Percentiles rank a stretch among this genome's conserved stretches.
These are phyloP conservation scores for Encarsia formosa DNA, from an alignment of 2,888 invertebrate genomes.

Conservation along the genomic window DNA sequence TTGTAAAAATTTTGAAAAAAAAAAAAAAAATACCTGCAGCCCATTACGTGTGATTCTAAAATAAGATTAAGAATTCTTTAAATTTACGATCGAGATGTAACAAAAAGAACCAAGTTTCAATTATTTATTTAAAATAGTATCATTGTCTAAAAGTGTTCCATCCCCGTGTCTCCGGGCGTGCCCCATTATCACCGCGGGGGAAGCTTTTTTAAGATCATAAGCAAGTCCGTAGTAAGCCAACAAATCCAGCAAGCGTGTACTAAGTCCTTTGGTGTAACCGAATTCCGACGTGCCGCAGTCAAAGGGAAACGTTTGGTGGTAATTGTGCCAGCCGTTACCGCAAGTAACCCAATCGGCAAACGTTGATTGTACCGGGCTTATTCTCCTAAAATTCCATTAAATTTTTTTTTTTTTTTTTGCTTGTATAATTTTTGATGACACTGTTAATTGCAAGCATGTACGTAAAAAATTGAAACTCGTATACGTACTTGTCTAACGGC, in stretches of 20 bases:
- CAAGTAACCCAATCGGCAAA: constrained; percentile 47
- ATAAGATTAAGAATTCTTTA: too few species aligned
- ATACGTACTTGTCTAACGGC: constrained; percentile 34
- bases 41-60: too few species aligned
- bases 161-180: constrained; percentile 52
- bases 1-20: too few species aligned
- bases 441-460: neutral
- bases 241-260: constrained; percentile 26
- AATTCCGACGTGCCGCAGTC: constrained; percentile 41
- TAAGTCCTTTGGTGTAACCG: constrained; percentile 17
- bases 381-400: constrained; percentile 23
- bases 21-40: too few species aligned
- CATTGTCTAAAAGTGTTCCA: too few species aligned
- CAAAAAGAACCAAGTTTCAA: too few species aligned
- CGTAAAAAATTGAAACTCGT: neutral
- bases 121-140: too few species aligned
- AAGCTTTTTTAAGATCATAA: constrained; percentile 51
- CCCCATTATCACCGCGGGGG: constrained; percentile 43
- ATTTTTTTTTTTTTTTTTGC: neutral
- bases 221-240: constrained; percentile 49
- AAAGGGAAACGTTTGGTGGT: constrained; percentile 58
- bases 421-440: too few species aligned
- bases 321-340: constrained; percentile 58
- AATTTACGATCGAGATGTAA: too few species aligned
- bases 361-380: constrained; percentile 45